Evolutionary conservation across 2,797 vertebrate genomes (phyloP).

Genomic region (Sebastes trivittatus): DNA sequence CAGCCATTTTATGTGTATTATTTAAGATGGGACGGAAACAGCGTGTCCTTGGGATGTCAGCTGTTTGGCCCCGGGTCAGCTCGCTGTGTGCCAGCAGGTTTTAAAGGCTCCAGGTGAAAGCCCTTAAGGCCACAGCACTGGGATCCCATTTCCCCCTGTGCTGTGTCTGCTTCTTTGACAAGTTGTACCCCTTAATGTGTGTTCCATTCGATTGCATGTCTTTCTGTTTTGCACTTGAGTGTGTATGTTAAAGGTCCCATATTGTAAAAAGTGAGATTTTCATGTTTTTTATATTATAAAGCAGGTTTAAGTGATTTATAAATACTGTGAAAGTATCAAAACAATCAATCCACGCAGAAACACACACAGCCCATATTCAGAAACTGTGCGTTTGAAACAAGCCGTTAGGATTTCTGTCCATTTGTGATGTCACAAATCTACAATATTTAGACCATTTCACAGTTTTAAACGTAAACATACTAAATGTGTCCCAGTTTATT

Average conservation of each 20-base stretch:
- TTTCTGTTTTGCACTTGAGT: neutral
- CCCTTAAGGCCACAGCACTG: constrained; percentile 5
- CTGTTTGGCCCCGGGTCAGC: constrained; percentile 24
- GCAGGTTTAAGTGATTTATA: too few relatives aligned
- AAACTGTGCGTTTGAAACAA: too few relatives aligned
- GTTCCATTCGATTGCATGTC: neutral
- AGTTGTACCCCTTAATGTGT: neutral
- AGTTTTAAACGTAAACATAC: too few relatives aligned
- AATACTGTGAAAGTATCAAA: too few relatives aligned
- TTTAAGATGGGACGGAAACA: constrained; percentile 29
- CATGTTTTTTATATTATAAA: too few relatives aligned
- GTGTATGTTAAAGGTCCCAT: neutral
- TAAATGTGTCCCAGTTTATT: too few relatives aligned
- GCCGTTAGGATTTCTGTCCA: too few relatives aligned
- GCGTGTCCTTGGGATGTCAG: constrained; percentile 53
- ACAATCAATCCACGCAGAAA: too few relatives aligned
- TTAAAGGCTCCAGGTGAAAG: constrained; percentile 49
- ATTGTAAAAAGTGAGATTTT: too few relatives aligned
- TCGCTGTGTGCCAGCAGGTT: constrained; percentile 23
- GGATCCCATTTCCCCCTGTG: neutral
- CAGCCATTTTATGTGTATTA: constrained; percentile 44
- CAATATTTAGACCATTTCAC: too few relatives aligned
- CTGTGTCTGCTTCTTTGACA: neutral
- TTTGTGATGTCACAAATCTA: too few relatives aligned
- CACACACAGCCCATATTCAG: too few relatives aligned